phyloP scores from a whole-genome alignment of 2,113 vertebrate species.

The Bos taurus region DNA sequence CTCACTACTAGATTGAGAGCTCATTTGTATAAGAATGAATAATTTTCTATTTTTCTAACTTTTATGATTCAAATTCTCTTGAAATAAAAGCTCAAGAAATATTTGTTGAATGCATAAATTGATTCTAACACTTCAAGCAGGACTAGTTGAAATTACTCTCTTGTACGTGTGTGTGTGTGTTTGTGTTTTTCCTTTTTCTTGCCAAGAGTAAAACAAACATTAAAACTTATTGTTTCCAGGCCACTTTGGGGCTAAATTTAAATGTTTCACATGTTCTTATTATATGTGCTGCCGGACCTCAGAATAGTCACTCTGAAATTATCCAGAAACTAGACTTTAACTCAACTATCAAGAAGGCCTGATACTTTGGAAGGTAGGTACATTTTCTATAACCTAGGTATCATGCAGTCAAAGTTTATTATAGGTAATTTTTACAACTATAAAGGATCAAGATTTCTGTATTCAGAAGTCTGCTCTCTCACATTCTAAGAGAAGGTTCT shows the following conservation, averaged over 20 bases:
- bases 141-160: not conserved
- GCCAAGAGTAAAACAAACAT: slow-evolving; percentile 16
- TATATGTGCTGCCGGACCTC: not conserved
- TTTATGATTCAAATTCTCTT: not conserved
- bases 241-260: not conserved
- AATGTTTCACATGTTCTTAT: not conserved
- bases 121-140: not conserved
- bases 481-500: not conserved
- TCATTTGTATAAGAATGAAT: not conserved
- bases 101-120: not conserved
- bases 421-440: not conserved
- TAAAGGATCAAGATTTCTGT: not conserved
- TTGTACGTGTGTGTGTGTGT: not conserved
- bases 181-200: not conserved
- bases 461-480: not conserved
- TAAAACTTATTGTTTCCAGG: not conserved
- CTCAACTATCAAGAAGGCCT: not conserved
- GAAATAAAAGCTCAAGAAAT: not conserved
- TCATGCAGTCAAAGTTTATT: not conserved
- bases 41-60: not conserved
- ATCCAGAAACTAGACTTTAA: not conserved
- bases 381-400: not conserved
- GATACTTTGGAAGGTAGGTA: not conserved
- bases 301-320: not conserved
- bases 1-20: not conserved